Evolutionary conservation across 2,797 vertebrate genomes (phyloP).

Genomic region (Myotis myotis): DNA sequence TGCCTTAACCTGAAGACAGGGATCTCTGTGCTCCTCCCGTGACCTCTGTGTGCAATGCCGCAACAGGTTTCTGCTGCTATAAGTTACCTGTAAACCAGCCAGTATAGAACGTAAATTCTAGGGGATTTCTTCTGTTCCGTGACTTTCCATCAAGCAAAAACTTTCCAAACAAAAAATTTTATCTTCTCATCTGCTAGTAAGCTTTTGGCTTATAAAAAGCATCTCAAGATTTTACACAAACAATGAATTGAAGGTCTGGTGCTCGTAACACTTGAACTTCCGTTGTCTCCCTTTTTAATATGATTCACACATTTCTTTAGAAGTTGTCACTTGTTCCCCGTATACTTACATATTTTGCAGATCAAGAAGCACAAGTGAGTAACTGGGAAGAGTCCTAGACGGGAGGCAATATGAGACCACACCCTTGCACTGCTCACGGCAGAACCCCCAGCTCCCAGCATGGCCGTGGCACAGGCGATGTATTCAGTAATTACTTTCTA

Average conservation of each 20-base stretch:
- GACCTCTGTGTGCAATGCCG: background rate
- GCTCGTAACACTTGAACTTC: background rate
- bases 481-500: background rate
- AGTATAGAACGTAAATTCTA: background rate
- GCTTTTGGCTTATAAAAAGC: background rate
- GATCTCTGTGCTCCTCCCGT: background rate
- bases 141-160: background rate
- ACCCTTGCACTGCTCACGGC: fast-evolving
- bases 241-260: background rate
- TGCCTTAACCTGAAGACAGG: background rate
- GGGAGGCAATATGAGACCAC: background rate
- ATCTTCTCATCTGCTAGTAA: background rate
- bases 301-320: background rate
- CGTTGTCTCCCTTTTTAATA: background rate
- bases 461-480: fast-evolving
- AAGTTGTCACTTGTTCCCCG: background rate
- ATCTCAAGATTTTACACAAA: background rate
- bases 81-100: background rate
- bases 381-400: background rate
- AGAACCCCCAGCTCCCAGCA: background rate
- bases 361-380: background rate
- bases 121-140: background rate
- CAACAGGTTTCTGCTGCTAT: background rate
- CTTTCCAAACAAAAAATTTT: background rate
- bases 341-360: background rate